phyloP scores from a whole-genome alignment of 2,888 invertebrate species.

The Drosophila phalerata region DNA sequence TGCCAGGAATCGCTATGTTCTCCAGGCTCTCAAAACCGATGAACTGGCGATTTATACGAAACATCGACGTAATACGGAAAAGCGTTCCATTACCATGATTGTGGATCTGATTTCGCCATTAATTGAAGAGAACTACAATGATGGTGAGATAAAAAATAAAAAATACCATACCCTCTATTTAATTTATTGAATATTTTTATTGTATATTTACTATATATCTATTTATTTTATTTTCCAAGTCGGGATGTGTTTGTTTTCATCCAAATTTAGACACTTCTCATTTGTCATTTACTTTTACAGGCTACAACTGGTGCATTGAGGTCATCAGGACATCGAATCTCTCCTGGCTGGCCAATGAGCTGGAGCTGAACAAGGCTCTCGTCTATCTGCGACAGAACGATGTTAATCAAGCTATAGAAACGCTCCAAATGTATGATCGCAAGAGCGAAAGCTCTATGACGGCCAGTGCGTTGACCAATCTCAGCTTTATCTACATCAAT shows the following conservation, averaged over 20 bases:
- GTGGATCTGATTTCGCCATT: conserved; percentile 95
- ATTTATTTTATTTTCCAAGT: no score
- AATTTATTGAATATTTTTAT: no score
- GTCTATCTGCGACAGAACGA: conserved; percentile 94
- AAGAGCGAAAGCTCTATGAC: conserved; percentile 92
- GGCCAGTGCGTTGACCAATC: conserved; percentile 93
- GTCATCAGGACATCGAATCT: conserved; percentile 96
- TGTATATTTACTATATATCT: no score
- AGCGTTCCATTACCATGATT: conserved; percentile 93
- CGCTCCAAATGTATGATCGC: conserved; percentile 94
- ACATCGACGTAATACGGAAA: conserved; percentile 90
- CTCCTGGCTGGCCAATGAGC: conserved; percentile 92
- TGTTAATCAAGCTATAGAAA: conserved; percentile 92
- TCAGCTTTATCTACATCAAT: conserved; percentile 91
- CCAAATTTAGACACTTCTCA: not conserved
- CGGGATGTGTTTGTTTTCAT: no score
- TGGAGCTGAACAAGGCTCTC: conserved; percentile 96
- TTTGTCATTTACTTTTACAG: conserved; percentile 42
- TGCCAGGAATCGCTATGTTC: conserved; percentile 88
- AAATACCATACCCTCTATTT: no score
- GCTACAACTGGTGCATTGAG: conserved; percentile 95
- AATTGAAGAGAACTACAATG: conserved; percentile 90
- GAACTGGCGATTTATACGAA: conserved; percentile 91
- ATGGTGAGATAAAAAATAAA: conserved; percentile 86
- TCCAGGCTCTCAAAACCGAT: conserved; percentile 92